Percentiles rank a stretch among this genome's conserved stretches.
phyloP scores from a whole-genome alignment of 37 sponge, comb jelly and placozoan species.

The Ephydatia muelleri region DNA sequence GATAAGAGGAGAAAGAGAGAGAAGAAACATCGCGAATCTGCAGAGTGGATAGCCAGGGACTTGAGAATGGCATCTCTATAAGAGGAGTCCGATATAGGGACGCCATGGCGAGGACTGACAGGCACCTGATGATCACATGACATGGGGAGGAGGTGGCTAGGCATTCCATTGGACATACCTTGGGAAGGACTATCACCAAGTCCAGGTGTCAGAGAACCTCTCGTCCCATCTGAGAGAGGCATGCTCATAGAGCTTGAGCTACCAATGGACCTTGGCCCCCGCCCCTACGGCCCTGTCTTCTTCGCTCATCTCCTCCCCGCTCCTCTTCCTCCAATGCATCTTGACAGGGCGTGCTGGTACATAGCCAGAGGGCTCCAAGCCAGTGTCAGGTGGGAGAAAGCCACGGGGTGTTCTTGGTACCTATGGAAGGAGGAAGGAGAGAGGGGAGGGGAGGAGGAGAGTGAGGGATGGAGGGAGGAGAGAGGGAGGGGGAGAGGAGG shows the following conservation, averaged over 20 bases:
- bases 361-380: background rate
- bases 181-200: background rate
- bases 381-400: background rate
- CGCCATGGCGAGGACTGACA: constrained; percentile 11
- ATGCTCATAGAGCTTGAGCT: background rate
- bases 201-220: background rate
- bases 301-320: constrained; percentile 2
- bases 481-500: background rate
- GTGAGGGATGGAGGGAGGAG: background rate
- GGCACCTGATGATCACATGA: background rate
- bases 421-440: background rate
- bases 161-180: background rate
- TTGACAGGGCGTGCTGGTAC: background rate
- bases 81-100: constrained; percentile 25
- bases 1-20: constrained; percentile 47
- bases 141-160: background rate
- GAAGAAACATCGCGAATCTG: constrained; percentile 63
- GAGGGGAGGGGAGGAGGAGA: background rate
- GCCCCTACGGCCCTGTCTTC: background rate
- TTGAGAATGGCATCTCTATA: constrained; percentile 56
- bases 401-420: background rate
- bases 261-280: background rate
- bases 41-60: constrained; percentile 32
- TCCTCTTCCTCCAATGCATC: constrained; percentile 1
- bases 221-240: background rate